Evolutionary conservation across 2,888 invertebrate species (phyloP).

Genomic region (Drosophila borborema): DNA sequence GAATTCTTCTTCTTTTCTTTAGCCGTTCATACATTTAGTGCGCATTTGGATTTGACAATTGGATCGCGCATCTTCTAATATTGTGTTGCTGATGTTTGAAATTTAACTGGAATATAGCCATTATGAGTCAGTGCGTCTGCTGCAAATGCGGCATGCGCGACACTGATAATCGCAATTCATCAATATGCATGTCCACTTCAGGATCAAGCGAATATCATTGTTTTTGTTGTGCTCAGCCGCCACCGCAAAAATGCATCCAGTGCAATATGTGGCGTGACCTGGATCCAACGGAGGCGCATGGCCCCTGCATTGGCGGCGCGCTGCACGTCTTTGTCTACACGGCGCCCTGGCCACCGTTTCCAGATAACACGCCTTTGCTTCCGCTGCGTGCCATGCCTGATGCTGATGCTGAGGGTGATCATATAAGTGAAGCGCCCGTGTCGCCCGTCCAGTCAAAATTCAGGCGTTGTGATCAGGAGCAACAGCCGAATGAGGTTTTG

Average conservation of each 20-base stretch:
- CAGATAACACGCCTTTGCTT: not conserved
- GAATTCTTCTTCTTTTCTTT: not conserved
- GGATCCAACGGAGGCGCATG: slow-evolving; percentile 9
- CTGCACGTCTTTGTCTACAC: slow-evolving; percentile 36
- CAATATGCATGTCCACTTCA: not conserved
- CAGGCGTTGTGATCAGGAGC: too few species aligned
- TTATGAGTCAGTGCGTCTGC: slow-evolving; percentile 1
- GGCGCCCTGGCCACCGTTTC: slow-evolving; percentile 52
- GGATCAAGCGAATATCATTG: slow-evolving; percentile 26
- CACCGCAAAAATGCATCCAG: slow-evolving; percentile 39
- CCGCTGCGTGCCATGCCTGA: not conserved
- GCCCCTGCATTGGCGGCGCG: not conserved
- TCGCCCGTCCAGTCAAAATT: not conserved
- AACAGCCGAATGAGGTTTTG: rapidly evolving
- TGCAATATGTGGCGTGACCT: slow-evolving; percentile 36
- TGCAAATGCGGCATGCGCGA: slow-evolving; percentile 21
- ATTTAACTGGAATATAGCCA: not conserved
- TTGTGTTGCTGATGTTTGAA: too few species aligned
- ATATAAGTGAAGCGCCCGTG: not conserved
- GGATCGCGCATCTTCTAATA: not conserved
- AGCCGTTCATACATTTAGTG: not conserved
- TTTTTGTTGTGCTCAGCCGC: slow-evolving; percentile 46
- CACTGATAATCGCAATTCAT: not conserved
- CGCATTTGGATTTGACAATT: not conserved
- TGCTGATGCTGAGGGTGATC: not conserved